A percentile compares a stretch with the other conserved stretches of the same genome.
Evolutionary conservation across 2,888 invertebrate species (phyloP).

Genomic region (Hyposoter dolosus): DNA sequence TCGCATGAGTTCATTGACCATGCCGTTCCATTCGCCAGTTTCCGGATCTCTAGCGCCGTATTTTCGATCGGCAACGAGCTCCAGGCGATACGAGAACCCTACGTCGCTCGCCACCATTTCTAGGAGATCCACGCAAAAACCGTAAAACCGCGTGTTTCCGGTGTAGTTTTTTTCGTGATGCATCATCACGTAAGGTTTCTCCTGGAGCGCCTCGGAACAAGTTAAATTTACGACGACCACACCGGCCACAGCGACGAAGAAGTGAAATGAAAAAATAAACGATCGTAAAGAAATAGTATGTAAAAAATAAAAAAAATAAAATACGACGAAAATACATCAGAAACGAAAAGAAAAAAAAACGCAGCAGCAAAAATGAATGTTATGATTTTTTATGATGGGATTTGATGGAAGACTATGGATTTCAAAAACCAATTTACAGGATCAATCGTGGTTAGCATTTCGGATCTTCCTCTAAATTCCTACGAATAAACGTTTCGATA

Average conservation of each 20-base stretch:
- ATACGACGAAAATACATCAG: not conserved
- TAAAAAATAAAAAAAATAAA: not conserved
- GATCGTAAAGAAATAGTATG: slow-evolving; percentile 33
- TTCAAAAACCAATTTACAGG: not conserved
- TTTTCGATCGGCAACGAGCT: slow-evolving; percentile 90
- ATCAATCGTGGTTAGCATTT: slow-evolving; percentile 22
- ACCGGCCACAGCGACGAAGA: slow-evolving; percentile 32
- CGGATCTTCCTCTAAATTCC: not conserved
- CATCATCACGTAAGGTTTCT: slow-evolving; percentile 91
- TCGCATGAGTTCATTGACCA: slow-evolving; percentile 90
- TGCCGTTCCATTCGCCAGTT: slow-evolving; percentile 89
- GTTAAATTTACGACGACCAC: slow-evolving; percentile 46
- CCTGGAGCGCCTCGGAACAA: slow-evolving; percentile 84
- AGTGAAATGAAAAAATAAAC: slow-evolving; percentile 53
- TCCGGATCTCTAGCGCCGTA: slow-evolving; percentile 88
- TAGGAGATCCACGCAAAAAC: slow-evolving; percentile 92
- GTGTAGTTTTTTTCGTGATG: slow-evolving; percentile 89
- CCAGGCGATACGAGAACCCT: slow-evolving; percentile 90
- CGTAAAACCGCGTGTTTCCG: slow-evolving; percentile 91
- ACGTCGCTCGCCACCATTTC: slow-evolving; percentile 89
- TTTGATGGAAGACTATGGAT: not conserved
- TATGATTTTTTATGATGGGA: slow-evolving; percentile 2
- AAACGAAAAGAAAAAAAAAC: not conserved
- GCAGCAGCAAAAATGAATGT: not conserved
- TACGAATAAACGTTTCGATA: not conserved